phyloP scores from a whole-genome alignment of 2,113 vertebrate genomes.

The Myiozetetes cayanensis region DNA sequence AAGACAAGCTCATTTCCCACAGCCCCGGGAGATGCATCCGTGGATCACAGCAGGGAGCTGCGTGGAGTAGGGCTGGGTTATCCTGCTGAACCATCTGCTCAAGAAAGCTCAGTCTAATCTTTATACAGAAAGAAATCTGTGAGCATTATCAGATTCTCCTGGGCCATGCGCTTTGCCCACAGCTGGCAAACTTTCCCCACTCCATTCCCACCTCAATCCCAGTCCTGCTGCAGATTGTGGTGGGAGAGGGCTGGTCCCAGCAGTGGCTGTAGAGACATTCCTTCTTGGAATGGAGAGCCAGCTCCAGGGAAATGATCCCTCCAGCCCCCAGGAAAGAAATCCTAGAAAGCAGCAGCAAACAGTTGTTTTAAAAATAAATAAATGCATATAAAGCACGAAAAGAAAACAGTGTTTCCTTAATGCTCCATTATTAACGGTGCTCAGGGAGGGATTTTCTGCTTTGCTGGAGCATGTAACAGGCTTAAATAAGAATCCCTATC shows the following conservation, averaged over 20 bases:
- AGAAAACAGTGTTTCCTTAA: constrained; percentile 41
- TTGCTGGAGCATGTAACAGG: constrained; percentile 52
- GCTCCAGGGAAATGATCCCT: neutral
- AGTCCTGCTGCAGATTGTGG: neutral
- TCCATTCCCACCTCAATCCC: neutral
- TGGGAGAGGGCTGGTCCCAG: neutral
- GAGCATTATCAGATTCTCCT: neutral
- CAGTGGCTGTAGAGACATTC: neutral
- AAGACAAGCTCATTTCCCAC: constrained; percentile 22
- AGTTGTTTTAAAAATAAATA: constrained; percentile 36
- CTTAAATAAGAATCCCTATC: constrained; percentile 36
- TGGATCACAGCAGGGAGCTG: neutral
- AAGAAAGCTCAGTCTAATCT: neutral
- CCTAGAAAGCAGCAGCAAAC: neutral
- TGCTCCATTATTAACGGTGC: constrained; percentile 52
- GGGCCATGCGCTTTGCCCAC: neutral
- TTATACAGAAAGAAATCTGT: neutral
- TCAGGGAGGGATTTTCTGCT: constrained; percentile 56
- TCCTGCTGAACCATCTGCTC: neutral
- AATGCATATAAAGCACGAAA: neutral
- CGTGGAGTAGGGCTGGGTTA: accelerated
- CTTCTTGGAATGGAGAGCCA: neutral
- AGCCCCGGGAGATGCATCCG: neutral
- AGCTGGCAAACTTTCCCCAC: neutral
- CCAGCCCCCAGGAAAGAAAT: neutral